Evolutionary conservation across 2,888 invertebrate species (phyloP), one percentile per base, ranked within the genome.

Genomic region (Drosophila niveifrons): DNA sequence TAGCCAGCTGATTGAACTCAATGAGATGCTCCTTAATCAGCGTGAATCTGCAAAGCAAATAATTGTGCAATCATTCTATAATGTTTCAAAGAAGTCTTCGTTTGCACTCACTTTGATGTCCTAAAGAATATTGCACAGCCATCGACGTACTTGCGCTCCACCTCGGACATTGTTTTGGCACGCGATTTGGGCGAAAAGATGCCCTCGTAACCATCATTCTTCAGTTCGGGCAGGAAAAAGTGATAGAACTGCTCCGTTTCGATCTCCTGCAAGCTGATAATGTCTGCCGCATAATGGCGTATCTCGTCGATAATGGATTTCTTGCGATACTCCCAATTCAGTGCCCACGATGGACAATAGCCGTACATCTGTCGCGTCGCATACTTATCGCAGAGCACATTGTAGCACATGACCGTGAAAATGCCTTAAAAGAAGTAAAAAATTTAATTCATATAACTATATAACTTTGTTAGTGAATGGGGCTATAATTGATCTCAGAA

Each of bases 331-430:
- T 98, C 98, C 99, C 99, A 99, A 92, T 96, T 97, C 69, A 99
- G 94, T 58, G 99, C 99, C 99, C 99, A 99, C 86, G 97, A 97
- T 18, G 99, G 99, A 93, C 99, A 99, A 93, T 99, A 99, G 87
- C 98, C 98, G 94, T 99, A 99, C 97, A 98, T 98, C 93, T 98
- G 98, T 89, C 98, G 94, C 58, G 99, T 99, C 74, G 99, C 99
- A 92, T 99, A 99, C 93, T 99, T 99, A 94, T 99, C 99, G 94
- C 99, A 99, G 83, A 99, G 94, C 80, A 99, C 98, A 93, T 99
- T 99, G 94, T 99, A 99, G 93, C 99, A 99, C 97, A 99, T 98
- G 90, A 99, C 98, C 82, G 99, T 99, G 94, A 99, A 99, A 92
- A 98, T 97, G 94, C 98, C 97, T 93, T 90, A 80, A 44, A 10